Conservation (phyloP, 2,888 invertebrate species). For the Psylliodes chrysocephalus region DNA sequence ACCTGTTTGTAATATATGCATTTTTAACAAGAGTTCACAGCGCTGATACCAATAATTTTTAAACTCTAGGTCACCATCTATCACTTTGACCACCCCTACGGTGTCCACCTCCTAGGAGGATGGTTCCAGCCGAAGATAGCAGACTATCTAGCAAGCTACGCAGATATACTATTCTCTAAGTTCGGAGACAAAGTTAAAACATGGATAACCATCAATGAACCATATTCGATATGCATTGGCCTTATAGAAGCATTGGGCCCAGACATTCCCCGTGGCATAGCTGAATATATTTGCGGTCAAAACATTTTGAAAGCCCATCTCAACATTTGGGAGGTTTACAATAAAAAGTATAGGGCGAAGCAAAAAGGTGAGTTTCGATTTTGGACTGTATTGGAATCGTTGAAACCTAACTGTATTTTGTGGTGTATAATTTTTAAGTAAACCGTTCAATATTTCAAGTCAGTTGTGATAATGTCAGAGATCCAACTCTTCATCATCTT, state of each 20-base stretch:
- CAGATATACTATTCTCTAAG: slow-evolving; percentile 63
- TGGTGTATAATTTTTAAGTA: too few species aligned
- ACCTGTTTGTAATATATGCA: too few species aligned
- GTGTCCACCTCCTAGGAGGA: slow-evolving; percentile 68
- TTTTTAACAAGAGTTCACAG: too few species aligned
- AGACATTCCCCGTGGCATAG: slow-evolving; percentile 60
- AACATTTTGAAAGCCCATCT: slow-evolving; percentile 74
- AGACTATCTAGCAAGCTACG: slow-evolving; percentile 74
- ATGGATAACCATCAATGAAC: slow-evolving; percentile 71
- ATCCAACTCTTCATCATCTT: too few species aligned
- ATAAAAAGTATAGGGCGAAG: slow-evolving; percentile 66
- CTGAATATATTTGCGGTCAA: slow-evolving; percentile 71
- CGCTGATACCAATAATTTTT: background rate
- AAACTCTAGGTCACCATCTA: slow-evolving; percentile 42
- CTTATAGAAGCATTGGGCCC: slow-evolving; percentile 63
- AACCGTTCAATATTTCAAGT: too few species aligned
- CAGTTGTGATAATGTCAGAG: too few species aligned
- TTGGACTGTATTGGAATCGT: too few species aligned
- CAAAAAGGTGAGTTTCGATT: slow-evolving; percentile 60
- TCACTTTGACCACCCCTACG: slow-evolving; percentile 46
- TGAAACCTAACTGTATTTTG: too few species aligned
- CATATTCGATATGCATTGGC: slow-evolving; percentile 54
- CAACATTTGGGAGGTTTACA: slow-evolving; percentile 69
- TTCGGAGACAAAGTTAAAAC: slow-evolving; percentile 61
- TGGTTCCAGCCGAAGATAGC: slow-evolving; percentile 71